Evolutionary conservation across 64 coral and sea anemone genomes (phyloP), one percentile per base, ranked within the genome.

Genomic region (Exaiptasia diaphana): DNA sequence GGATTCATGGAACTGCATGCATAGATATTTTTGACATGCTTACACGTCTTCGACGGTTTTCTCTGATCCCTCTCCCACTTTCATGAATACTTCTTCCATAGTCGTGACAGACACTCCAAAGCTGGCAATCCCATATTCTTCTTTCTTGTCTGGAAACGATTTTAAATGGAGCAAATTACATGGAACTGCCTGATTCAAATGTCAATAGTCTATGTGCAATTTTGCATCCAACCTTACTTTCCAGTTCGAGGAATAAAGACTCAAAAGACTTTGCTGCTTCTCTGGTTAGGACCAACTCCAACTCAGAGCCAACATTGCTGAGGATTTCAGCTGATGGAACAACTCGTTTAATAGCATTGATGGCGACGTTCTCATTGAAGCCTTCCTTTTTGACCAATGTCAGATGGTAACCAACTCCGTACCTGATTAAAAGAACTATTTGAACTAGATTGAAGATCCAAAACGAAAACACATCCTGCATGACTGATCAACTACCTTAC

Each of bases 31-130:
- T n/a, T n/a, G n/a, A n/a, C n/a, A n/a, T n/a, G n/a, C 89, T 78
- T 89, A 97, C 94, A 97, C 59, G 34, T 97, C 90, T 52, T 92
- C 84, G 9, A 97, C 79, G 55, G 89, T 97, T 52, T 89, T 91
- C 40, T 97, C 94, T 29, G 80, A 41, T 3, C 89, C 89, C 46
- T 97, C 94, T 65, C 94, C 94, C 25, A 97, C 94, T 81, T 97
- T 97, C 74, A 97, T 97, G 49, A 97, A 97, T 5, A 97, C 94
- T 29, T 97, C 94, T 37, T 97, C 94, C 78, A 97, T 79, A 12
- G 94, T 97, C 20, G 94, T 97, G 8, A 91, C 78, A 23, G 93
- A 92, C 13, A 97, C 89, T 43, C 93, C 93, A 92, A 91, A 97
- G 67, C 93, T 97, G 48, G 79, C 74, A 15, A 97, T 74, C 2